These are phyloP conservation scores for Zosterops japonicus DNA, from an alignment of 2,113 vertebrate species.

Conservation along the genomic window DNA sequence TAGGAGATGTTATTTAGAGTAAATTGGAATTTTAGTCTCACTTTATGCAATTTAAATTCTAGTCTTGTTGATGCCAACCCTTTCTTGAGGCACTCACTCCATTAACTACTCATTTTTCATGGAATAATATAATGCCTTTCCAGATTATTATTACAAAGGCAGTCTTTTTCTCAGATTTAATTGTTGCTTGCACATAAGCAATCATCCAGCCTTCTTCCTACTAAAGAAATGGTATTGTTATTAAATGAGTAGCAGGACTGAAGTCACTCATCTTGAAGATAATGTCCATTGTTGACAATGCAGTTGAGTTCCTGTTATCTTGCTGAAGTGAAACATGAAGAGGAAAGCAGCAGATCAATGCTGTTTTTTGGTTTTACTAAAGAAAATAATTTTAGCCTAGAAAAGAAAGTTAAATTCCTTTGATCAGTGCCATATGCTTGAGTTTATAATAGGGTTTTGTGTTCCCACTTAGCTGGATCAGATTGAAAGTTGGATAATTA, in stretches of 20 bases:
- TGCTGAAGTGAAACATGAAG: not conserved
- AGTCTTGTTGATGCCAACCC: not conserved
- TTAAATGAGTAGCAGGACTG: not conserved
- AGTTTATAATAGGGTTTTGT: slow-evolving; percentile 30
- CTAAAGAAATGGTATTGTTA: not conserved
- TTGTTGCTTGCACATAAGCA: not conserved
- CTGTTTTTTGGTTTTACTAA: not conserved
- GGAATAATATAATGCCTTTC: not conserved
- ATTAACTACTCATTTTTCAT: not conserved
- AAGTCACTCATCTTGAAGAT: not conserved
- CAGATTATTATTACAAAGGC: not conserved
- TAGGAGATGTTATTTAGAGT: not conserved
- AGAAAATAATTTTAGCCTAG: not conserved
- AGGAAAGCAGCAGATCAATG: not conserved
- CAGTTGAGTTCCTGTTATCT: not conserved
- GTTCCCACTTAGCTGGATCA: slow-evolving; percentile 2
- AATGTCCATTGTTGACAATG: not conserved
- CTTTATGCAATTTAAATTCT: not conserved
- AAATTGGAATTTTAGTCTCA: not conserved
- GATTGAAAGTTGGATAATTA: slow-evolving; percentile 22
- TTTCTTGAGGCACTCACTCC: not conserved
- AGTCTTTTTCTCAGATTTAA: not conserved
- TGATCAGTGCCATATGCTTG: not conserved
- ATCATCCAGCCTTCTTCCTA: not conserved
- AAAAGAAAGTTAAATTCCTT: not conserved